Percentiles rank a stretch among this genome's conserved stretches.
These are phyloP conservation scores for Callipepla squamata DNA, from an alignment of 2,113 vertebrate genomes.

Conservation along the genomic window DNA sequence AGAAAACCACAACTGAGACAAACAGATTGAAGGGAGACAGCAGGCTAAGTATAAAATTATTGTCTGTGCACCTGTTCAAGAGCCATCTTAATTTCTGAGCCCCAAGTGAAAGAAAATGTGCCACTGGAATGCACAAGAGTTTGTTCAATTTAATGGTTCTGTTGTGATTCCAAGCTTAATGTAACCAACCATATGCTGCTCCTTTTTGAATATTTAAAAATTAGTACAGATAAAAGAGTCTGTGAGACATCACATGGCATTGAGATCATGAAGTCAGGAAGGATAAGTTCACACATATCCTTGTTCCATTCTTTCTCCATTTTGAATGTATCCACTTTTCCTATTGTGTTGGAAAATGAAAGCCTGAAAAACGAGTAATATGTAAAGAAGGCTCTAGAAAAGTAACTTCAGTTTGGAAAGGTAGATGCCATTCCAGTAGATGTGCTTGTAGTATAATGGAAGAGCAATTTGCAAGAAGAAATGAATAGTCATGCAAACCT, in stretches of 20 bases:
- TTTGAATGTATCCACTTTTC: neutral
- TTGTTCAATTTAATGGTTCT: neutral
- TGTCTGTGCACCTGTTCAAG: slow-evolving; percentile 38
- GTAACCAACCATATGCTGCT: neutral
- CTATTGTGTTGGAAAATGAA: neutral
- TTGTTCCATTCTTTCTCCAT: neutral
- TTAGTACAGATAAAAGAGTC: slow-evolving; percentile 23
- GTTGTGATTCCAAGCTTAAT: neutral
- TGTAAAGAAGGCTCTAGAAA: neutral
- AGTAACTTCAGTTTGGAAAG: neutral
- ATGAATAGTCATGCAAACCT: neutral
- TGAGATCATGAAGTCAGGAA: neutral
- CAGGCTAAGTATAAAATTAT: slow-evolving; percentile 28
- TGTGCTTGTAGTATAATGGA: neutral
- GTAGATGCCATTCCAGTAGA: neutral
- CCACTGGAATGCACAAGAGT: neutral
- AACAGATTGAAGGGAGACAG: neutral
- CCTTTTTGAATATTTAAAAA: slow-evolving; percentile 55
- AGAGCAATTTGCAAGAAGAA: neutral
- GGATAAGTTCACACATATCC: neutral
- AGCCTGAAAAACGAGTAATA: neutral
- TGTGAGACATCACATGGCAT: neutral
- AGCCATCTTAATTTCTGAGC: neutral
- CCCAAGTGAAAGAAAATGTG: slow-evolving; percentile 10
- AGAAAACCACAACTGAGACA: neutral